Evolutionary conservation across 2,888 invertebrate genomes (phyloP), one percentile per base, ranked within the genome.

Genomic region (Rhyacophila evoluta): DNA sequence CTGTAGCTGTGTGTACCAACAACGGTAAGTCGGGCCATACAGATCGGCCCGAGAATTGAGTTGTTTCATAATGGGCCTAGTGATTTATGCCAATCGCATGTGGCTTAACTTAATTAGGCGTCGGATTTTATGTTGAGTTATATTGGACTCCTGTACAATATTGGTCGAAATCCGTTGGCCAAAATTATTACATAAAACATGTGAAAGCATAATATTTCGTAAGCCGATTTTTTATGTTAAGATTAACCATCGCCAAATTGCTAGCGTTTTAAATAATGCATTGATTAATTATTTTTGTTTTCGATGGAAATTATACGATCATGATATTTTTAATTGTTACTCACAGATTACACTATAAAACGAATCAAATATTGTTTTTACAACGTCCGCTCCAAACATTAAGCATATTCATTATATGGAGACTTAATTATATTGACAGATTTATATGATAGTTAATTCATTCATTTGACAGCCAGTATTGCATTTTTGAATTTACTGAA

Each of bases 21-120:
- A 55, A 55, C 55, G 55, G 25, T 55, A 55, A 5, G 19, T 8
- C 55, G 19, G 55, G 5, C 29, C 33, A 28, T 69, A 33, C 28
- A 69, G 69, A 69, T 69, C 33, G 69, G 69, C 11, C 28, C 72
- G 55, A 19, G 39, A 33, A 76, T 76, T 76, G 76, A 76, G 76
- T 76, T 72, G 76, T 74, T 74, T n/a, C 69, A 8, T 68, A 27
- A 67, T 72, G 55, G 28, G 71, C 28, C 28, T 38, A 69, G 72
- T 72, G 79, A 79, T 79, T 79, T 79, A 79, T 79, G 75, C 12
- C 28, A 72, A 68, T 78, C 72, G 79, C 79, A 79, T 79, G 79
- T 36, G 72, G 79, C 41, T 38, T 37, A 28, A 55, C 70, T 68
- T 79, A 78, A 78, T 78, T 78, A 71, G 70, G 36, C 37, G 70